These are phyloP conservation scores for Oophaga sylvatica DNA, from an alignment of 2,797 vertebrate genomes.

Conservation along the genomic window DNA sequence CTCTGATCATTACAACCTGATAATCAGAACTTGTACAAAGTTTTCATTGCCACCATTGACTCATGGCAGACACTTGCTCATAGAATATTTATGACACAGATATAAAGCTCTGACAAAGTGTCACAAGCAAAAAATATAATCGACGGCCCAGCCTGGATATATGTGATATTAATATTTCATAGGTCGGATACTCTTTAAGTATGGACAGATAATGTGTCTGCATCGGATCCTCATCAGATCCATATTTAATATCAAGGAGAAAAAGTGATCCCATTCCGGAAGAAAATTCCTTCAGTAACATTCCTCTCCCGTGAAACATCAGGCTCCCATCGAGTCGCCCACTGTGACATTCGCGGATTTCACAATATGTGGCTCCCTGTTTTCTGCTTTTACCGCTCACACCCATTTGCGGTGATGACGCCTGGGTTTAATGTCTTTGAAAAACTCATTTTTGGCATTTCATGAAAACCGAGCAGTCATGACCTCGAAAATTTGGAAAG, in stretches of 20 bases:
- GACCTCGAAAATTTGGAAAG: conserved; percentile 1
- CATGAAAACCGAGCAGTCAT: neutral
- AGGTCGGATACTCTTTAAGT: neutral
- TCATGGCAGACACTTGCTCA: neutral
- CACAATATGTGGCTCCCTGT: neutral
- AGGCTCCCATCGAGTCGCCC: neutral
- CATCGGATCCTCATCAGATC: neutral
- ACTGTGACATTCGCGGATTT: conserved; percentile 2
- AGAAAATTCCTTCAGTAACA: neutral
- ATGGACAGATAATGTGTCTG: conserved; percentile 15
- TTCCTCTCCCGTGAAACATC: neutral
- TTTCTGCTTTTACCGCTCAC: neutral
- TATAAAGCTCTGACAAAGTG: neutral
- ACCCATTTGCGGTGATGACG: neutral
- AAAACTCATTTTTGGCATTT: conserved; percentile 22
- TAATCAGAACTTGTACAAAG: neutral
- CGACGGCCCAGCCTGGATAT: neutral
- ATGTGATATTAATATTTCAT: conserved; percentile 18
- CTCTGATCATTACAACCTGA: neutral
- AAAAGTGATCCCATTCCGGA: neutral
- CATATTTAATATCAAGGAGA: neutral
- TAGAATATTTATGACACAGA: conserved; percentile 14
- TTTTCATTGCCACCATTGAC: neutral
- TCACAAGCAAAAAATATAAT: conserved; percentile 3
- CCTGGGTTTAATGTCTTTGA: neutral